Conservation (phyloP, 2,888 invertebrate species). For the Orchestes rusci region DNA sequence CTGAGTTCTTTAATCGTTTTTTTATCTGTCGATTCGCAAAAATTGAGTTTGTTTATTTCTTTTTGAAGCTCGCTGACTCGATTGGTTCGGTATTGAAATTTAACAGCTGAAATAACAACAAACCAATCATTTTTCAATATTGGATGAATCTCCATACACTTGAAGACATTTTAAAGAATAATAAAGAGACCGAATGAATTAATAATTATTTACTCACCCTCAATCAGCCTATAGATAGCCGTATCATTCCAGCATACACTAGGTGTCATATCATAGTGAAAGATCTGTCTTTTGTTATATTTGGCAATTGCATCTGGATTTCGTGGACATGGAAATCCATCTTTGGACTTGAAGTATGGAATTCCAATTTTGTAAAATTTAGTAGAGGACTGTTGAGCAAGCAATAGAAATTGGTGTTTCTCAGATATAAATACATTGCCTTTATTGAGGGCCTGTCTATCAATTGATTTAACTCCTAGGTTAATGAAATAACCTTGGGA, state of each 20-base stretch:
- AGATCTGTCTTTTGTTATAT: slow-evolving; percentile 30
- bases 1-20: background rate
- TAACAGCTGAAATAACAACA: no score
- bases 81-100: slow-evolving; percentile 30
- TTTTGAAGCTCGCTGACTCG: slow-evolving; percentile 22
- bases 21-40: slow-evolving; percentile 5
- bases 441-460: no score
- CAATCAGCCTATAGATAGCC: slow-evolving; percentile 30
- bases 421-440: no score
- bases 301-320: slow-evolving; percentile 50
- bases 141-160: no score
- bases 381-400: no score
- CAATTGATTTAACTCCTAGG: no score
- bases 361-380: no score
- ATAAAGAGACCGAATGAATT: background rate
- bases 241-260: slow-evolving; percentile 36
- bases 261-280: slow-evolving; percentile 32
- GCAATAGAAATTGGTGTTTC: no score
- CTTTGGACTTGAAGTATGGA: slow-evolving; percentile 28
- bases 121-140: no score
- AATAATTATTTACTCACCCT: slow-evolving; percentile 9
- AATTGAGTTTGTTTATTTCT: slow-evolving; percentile 3
- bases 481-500: no score
- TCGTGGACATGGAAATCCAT: slow-evolving; percentile 48
- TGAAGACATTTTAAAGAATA: no score